A percentile compares a stretch with the other conserved stretches of the same genome.
These are phyloP conservation scores for Nematolebias whitei DNA, from an alignment of 2,113 vertebrate genomes.

Conservation along the genomic window DNA sequence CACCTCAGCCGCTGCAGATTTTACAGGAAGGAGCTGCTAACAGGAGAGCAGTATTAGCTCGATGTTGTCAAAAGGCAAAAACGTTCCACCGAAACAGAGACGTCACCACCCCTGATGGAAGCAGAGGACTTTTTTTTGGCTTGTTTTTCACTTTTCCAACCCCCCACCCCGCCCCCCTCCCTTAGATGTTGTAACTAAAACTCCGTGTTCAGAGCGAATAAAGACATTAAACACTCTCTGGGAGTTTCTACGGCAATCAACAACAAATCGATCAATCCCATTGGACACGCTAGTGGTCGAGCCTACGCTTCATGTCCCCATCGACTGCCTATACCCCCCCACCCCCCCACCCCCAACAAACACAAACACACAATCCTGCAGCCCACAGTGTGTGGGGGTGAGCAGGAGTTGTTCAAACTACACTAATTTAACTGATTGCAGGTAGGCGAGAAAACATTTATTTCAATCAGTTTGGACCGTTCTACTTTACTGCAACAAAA, in stretches of 20 bases:
- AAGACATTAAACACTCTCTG: constrained; percentile 50
- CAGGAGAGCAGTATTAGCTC: constrained; percentile 57
- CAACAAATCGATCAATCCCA: constrained; percentile 63
- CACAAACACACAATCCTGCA: not conserved
- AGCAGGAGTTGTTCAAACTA: not conserved
- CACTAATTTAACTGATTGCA: not conserved
- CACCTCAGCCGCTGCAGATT: constrained; percentile 65
- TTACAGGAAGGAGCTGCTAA: constrained; percentile 64
- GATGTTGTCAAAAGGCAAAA: constrained; percentile 51
- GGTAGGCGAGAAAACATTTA: not conserved
- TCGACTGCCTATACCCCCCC: constrained; percentile 26
- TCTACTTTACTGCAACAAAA: too few species aligned
- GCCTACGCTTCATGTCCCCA: constrained; percentile 54
- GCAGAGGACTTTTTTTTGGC: not conserved
- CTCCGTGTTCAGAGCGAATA: constrained; percentile 18
- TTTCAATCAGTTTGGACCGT: too few species aligned
- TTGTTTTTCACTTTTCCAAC: not conserved
- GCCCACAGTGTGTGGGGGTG: not conserved
- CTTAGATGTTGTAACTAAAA: constrained; percentile 24
- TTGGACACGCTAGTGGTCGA: constrained; percentile 53
- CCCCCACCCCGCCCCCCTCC: too few species aligned
- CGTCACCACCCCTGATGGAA: constrained; percentile 20
- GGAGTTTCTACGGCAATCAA: constrained; percentile 56
- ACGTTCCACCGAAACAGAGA: constrained; percentile 33
- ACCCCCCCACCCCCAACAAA: constrained; percentile 10